Evolutionary conservation across 2,113 vertebrate species (phyloP).

Genomic region (Thamnaconus septentrionalis): DNA sequence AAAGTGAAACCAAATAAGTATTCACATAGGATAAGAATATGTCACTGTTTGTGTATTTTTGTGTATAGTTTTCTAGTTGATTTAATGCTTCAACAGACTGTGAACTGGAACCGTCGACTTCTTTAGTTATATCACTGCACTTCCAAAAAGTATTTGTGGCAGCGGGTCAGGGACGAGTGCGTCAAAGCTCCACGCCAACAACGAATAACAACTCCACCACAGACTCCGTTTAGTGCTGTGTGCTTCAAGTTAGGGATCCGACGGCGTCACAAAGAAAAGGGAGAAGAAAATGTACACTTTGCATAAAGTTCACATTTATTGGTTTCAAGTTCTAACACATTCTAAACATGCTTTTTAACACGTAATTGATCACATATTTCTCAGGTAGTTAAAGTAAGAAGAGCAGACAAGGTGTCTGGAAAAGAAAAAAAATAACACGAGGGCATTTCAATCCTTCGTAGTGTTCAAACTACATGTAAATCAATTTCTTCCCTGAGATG

Average conservation of each 20-base stretch:
- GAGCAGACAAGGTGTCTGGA: slow-evolving; percentile 78
- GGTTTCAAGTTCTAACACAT: slow-evolving; percentile 93
- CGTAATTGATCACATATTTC: slow-evolving; percentile 95
- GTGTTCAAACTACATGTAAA: slow-evolving; percentile 16
- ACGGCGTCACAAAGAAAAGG: background rate
- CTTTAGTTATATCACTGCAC: no score
- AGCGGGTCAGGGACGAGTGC: slow-evolving; percentile 53
- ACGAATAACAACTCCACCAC: background rate
- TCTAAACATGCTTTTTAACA: slow-evolving; percentile 98
- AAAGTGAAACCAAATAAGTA: no score
- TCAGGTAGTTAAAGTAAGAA: slow-evolving; percentile 96
- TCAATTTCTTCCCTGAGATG: slow-evolving; percentile 64
- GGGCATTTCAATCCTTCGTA: slow-evolving; percentile 44
- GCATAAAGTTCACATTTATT: slow-evolving; percentile 99
- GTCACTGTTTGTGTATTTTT: no score
- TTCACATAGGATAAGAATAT: no score
- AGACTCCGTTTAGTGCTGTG: background rate
- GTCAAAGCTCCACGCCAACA: slow-evolving; percentile 15
- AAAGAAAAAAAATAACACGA: slow-evolving; percentile 49
- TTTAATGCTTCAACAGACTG: no score
- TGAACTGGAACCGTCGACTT: no score
- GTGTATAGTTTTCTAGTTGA: no score
- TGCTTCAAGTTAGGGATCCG: background rate
- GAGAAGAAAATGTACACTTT: slow-evolving; percentile 57
- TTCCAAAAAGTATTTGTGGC: background rate